A percentile compares a stretch with the other conserved stretches of the same genome.
phyloP scores from a whole-genome alignment of 1,140 invertebrate genomes.

The Pseudomyrmex sp. region DNA sequence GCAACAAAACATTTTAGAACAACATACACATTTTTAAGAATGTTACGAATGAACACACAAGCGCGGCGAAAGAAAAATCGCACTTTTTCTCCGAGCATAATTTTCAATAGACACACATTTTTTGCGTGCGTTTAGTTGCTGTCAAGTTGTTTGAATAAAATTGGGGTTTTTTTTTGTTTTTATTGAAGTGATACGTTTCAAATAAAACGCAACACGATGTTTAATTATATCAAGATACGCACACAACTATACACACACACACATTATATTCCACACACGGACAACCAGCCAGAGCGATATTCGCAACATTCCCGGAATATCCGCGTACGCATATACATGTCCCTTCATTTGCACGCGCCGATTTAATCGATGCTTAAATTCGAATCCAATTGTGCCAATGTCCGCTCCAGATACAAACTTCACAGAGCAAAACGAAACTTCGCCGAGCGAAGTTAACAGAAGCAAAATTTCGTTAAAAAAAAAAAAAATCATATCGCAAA shows the following conservation, averaged over 20 bases:
- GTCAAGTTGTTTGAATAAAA: too few relatives aligned
- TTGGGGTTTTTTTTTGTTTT: too few relatives aligned
- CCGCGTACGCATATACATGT: not conserved
- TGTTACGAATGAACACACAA: too few relatives aligned
- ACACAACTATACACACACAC: too few relatives aligned
- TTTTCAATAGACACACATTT: too few relatives aligned
- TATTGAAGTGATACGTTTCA: not conserved
- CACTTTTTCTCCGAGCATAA: too few relatives aligned
- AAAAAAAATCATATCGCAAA: not conserved
- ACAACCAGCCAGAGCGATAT: conserved; percentile 6
- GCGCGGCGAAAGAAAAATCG: too few relatives aligned
- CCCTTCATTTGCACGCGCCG: conserved; percentile 44
- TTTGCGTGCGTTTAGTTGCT: too few relatives aligned
- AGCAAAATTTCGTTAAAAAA: conserved; percentile 28
- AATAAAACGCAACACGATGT: not conserved
- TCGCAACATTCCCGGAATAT: not conserved
- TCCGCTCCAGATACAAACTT: not conserved
- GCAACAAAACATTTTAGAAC: not conserved
- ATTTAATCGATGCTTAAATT: conserved; percentile 61
- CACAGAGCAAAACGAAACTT: not conserved
- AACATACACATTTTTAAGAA: not conserved
- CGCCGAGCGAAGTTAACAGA: conserved; percentile 30
- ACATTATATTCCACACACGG: not conserved
- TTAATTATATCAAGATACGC: conserved; percentile 18
- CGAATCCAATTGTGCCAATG: conserved; percentile 41